phyloP scores from a whole-genome alignment of 2,113 vertebrate genomes.

The Dasyprocta punctata region DNA sequence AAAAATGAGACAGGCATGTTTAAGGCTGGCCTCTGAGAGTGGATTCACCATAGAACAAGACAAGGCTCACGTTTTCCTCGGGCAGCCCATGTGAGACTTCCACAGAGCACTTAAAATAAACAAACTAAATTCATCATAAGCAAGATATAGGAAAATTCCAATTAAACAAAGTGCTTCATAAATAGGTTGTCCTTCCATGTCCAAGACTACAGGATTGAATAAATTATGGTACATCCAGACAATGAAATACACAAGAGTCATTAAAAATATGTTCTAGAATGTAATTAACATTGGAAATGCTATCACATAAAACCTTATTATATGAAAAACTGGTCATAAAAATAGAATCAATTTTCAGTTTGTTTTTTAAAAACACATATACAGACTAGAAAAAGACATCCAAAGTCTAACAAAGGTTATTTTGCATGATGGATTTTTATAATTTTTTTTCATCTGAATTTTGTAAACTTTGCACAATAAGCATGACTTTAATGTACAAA shows the following conservation, averaged over 20 bases:
- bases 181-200: neutral
- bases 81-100: neutral
- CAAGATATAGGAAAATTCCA: constrained; percentile 27
- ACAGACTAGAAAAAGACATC: neutral
- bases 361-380: neutral
- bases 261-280: constrained; percentile 37
- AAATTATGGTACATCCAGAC: constrained; percentile 38
- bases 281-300: constrained; percentile 21
- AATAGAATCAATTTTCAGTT: neutral
- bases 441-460: neutral
- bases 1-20: neutral
- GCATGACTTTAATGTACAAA: neutral
- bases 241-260: constrained; percentile 23
- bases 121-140: constrained; percentile 23
- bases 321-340: constrained; percentile 4
- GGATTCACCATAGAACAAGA: neutral
- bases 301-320: constrained; percentile 43
- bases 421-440: neutral
- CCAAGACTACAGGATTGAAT: constrained; percentile 22
- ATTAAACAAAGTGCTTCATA: constrained; percentile 50
- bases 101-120: neutral
- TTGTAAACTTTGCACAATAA: neutral
- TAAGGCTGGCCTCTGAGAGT: neutral
- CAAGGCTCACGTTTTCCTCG: neutral
- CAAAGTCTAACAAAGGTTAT: neutral